A percentile compares a stretch with the other conserved stretches of the same genome.
Conservation (phyloP, 2,797 vertebrate genomes). For the Hemibagrus guttatus region DNA sequence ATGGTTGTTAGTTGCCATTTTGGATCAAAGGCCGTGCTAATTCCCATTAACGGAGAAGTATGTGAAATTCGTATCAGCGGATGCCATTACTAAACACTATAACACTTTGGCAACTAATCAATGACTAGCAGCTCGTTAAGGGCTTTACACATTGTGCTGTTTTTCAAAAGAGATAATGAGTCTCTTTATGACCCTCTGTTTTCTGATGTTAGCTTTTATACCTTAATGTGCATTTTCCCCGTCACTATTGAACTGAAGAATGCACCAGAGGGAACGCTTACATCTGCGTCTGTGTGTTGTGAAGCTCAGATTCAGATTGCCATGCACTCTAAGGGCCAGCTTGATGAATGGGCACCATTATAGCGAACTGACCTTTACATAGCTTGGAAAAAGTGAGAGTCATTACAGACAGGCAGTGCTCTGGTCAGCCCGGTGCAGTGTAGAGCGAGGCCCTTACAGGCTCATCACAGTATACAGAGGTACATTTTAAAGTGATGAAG, state of each 20-base stretch:
- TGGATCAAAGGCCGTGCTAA: slow-evolving; percentile 52
- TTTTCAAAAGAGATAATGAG: slow-evolving; percentile 54
- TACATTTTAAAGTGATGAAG: slow-evolving; percentile 1
- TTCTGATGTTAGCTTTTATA: slow-evolving; percentile 50
- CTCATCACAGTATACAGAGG: slow-evolving; percentile 35
- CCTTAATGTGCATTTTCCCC: slow-evolving; percentile 49
- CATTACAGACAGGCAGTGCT: slow-evolving; percentile 46
- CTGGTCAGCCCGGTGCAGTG: slow-evolving; percentile 41
- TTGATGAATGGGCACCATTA: slow-evolving; percentile 56
- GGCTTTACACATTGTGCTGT: slow-evolving; percentile 42
- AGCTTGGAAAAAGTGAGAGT: slow-evolving; percentile 44
- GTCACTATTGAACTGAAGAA: slow-evolving; percentile 33
- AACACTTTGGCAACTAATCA: slow-evolving; percentile 57
- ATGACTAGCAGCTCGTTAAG: slow-evolving; percentile 53
- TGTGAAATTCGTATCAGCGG: slow-evolving; percentile 32
- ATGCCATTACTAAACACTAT: slow-evolving; percentile 48
- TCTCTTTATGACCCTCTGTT: slow-evolving; percentile 50
- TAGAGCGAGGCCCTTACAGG: slow-evolving; percentile 38
- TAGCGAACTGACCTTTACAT: slow-evolving; percentile 42
- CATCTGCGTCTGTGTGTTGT: slow-evolving; percentile 13
- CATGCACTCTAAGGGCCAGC: slow-evolving; percentile 46
- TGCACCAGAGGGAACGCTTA: slow-evolving; percentile 34
- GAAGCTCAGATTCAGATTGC: slow-evolving; percentile 41
- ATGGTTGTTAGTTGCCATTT: slow-evolving; percentile 47
- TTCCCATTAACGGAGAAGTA: slow-evolving; percentile 46